Base-by-base conservation (phyloP, 2,888 invertebrate genomes). In the Drosophila atroscutellata region DNA sequence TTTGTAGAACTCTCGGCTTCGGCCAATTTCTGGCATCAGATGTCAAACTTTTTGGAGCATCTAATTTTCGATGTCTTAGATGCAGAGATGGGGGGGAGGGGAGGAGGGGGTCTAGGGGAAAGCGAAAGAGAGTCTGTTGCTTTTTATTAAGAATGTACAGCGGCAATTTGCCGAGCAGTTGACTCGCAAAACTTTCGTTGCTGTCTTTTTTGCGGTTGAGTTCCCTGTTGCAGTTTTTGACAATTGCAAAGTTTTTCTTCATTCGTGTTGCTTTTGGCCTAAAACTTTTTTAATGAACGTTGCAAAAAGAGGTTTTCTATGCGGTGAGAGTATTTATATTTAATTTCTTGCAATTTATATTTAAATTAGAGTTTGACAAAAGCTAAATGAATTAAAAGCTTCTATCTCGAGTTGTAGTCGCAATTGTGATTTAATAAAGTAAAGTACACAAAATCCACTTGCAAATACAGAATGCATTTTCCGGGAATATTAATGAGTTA, bases 171-270 rank as follows among this genome's bases (percentile, higher is more conserved):
- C 61, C 52, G 71, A 65, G 58, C 60, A 77, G 60, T 76, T 77
- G 78, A 72, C 72, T 78, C 56, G 50, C 30, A 32, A 63, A 77
- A 78, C 68, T 78, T 78, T 78, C 50, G 56, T 56, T 55, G 37
- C 54, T 55, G 58, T 57, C 59, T 65, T 65, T 71, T 75, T 66
- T 80, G 81, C 64, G 89, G 86, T 80, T 78, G 75, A 72, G 57
- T 77, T 73, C 75, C 75, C 87, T 89, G 83, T 87, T 89, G 89
- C 75, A 87, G 80, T 87, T 89, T 89, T 85, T 87, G 88, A 85
- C 85, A 85, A 89, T 85, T 80, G 88, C 60, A 77, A 89, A 85
- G 77, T 75, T 85, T 80, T 69, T 30, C 54, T 57, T 56, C 72
- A 64, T 72, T 84, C 85, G 89, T 85, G 83, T 89, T 85, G 88